These are phyloP conservation scores for Suillia variegata DNA, from an alignment of 2,888 invertebrate genomes.

Conservation along the genomic window DNA sequence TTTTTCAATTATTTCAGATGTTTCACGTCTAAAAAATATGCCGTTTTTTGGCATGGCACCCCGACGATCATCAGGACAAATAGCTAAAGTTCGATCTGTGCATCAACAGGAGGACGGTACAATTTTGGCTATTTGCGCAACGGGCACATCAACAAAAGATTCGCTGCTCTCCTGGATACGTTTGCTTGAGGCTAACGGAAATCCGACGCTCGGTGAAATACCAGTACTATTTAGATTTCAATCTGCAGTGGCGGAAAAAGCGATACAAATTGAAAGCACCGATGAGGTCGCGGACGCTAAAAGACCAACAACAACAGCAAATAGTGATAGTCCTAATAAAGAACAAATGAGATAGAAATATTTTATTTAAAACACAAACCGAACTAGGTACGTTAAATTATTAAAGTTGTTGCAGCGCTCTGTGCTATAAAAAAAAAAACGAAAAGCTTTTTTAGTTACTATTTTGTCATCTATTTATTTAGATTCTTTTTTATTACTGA, in stretches of 20 bases:
- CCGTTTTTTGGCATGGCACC: slow-evolving; percentile 63
- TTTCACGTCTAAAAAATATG: slow-evolving; percentile 70
- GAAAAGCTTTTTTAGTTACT: too few species aligned
- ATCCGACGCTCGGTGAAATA: slow-evolving; percentile 73
- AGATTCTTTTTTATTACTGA: too few species aligned
- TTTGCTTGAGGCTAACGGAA: slow-evolving; percentile 74
- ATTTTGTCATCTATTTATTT: too few species aligned
- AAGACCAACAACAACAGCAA: too few species aligned
- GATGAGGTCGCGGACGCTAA: too few species aligned
- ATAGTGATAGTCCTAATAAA: background rate
- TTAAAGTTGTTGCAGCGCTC: too few species aligned
- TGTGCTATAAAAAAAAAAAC: too few species aligned
- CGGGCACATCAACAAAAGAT: slow-evolving; percentile 88
- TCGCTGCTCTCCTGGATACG: slow-evolving; percentile 92
- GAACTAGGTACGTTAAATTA: too few species aligned
- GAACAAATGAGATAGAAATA: slow-evolving; percentile 27
- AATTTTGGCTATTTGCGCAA: slow-evolving; percentile 85
- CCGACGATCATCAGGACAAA: slow-evolving; percentile 59
- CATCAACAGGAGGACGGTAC: slow-evolving; percentile 95
- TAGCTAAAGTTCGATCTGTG: slow-evolving; percentile 68
- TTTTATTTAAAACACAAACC: too few species aligned
- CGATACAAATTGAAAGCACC: slow-evolving; percentile 42
- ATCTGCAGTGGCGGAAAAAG: slow-evolving; percentile 61
- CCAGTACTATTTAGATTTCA: slow-evolving; percentile 85
- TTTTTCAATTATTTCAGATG: slow-evolving; percentile 66